These are phyloP conservation scores for Polydrusus pterygomalis DNA, from an alignment of 2,888 invertebrate species.

Conservation along the genomic window DNA sequence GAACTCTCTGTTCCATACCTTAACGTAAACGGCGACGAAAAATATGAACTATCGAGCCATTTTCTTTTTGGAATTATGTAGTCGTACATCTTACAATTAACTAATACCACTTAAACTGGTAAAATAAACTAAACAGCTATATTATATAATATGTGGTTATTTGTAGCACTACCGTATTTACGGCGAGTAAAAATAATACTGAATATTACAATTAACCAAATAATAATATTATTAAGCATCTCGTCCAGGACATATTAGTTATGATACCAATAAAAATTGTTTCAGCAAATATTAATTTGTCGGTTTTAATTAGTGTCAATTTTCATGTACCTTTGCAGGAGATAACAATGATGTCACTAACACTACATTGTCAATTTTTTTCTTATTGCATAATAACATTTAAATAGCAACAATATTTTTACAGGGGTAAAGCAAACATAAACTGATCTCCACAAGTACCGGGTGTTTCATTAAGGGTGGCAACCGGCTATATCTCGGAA, in stretches of 20 bases:
- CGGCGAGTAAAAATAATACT: neutral
- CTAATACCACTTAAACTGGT: neutral
- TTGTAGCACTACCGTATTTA: neutral
- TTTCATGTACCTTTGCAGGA: neutral
- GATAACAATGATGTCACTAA: neutral
- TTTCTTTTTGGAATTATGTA: conserved; percentile 15
- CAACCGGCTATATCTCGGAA: no score
- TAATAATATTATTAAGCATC: neutral
- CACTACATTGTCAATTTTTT: neutral
- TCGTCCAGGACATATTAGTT: conserved; percentile 11
- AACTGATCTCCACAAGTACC: no score
- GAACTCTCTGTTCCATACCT: neutral
- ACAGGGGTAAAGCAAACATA: no score
- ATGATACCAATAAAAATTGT: neutral
- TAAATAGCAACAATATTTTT: neutral
- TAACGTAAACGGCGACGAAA: neutral
- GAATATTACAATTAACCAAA: neutral
- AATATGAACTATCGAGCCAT: neutral
- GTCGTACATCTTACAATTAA: neutral
- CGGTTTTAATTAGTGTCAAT: neutral
- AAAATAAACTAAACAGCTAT: neutral
- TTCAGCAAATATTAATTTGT: neutral
- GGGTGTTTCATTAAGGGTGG: no score
- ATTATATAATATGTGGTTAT: neutral
- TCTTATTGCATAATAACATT: neutral